These are phyloP conservation scores for Ophion obscuratus DNA, from an alignment of 2,888 invertebrate genomes.

Conservation along the genomic window DNA sequence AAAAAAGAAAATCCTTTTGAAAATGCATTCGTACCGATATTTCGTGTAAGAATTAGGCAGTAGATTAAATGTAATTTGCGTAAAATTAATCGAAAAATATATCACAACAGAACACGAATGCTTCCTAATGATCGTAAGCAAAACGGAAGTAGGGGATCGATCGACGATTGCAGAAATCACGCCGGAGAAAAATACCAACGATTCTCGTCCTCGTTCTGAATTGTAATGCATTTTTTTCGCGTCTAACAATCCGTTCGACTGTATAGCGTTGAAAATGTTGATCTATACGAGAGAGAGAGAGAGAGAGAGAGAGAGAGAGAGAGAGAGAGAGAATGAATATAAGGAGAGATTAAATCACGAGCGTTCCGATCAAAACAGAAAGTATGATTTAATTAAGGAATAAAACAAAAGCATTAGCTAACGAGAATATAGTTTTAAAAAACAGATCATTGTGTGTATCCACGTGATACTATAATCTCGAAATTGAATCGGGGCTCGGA, in stretches of 20 bases:
- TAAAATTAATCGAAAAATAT: conserved; percentile 23
- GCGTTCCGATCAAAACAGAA: conserved; percentile 65
- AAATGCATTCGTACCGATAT: conserved; percentile 12
- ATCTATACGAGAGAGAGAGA: background rate
- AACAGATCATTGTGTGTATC: conserved; percentile 50
- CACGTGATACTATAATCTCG: conserved; percentile 53
- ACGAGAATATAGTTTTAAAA: conserved; percentile 41
- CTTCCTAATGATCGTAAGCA: background rate
- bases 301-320: conserved; percentile 16
- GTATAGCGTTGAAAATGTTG: background rate
- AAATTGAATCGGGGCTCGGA: conserved; percentile 44
- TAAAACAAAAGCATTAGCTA: conserved; percentile 21
- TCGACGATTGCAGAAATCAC: conserved; percentile 2
- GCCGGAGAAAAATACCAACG: conserved; percentile 25
- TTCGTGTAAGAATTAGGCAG: conserved; percentile 19
- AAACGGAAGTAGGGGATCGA: background rate
- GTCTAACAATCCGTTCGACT: background rate
- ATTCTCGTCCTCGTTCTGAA: conserved; percentile 38
- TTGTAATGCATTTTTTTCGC: conserved; percentile 19
- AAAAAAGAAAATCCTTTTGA: conserved; percentile 2
- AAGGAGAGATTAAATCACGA: conserved; percentile 51
- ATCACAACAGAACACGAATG: background rate
- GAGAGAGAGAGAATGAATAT: background rate
- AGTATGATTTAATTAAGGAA: conserved; percentile 57
- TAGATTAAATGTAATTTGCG: conserved; percentile 17